phyloP scores from a whole-genome alignment of 2,113 vertebrate species.

The Pyxicephalus adspersus region DNA sequence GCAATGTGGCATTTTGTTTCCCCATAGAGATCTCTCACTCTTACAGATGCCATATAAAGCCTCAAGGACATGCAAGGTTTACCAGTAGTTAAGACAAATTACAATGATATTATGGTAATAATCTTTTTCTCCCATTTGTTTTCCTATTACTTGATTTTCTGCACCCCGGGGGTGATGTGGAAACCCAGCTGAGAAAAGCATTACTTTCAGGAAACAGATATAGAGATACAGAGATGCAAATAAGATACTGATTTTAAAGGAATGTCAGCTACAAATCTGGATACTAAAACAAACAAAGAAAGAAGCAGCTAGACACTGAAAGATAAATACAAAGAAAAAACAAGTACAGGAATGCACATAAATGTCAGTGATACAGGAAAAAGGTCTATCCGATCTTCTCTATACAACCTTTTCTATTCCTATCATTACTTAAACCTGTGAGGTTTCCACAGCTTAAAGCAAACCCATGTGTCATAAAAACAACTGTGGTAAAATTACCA shows the following conservation, averaged over 20 bases:
- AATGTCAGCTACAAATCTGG: conserved; percentile 12
- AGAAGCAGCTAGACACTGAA: conserved; percentile 26
- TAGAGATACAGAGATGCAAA: conserved; percentile 36
- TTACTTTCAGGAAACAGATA: conserved; percentile 23
- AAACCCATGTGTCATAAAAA: too few species aligned
- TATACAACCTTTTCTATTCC: too few species aligned
- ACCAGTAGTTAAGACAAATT: conserved; percentile 55
- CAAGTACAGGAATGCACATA: neutral
- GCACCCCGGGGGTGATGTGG: conserved; percentile 47
- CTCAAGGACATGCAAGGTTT: conserved; percentile 57
- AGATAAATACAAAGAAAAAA: conserved; percentile 25
- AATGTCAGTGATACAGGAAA: neutral
- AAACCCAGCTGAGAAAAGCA: conserved; percentile 42
- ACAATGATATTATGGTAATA: conserved; percentile 55
- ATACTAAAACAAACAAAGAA: conserved; percentile 46
- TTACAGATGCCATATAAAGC: conserved; percentile 49
- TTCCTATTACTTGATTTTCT: conserved; percentile 45
- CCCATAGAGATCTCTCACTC: conserved; percentile 40
- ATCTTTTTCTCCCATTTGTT: conserved; percentile 54
- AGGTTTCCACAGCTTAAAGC: too few species aligned
- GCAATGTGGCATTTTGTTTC: conserved; percentile 35
- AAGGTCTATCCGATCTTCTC: too few species aligned
- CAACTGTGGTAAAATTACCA: too few species aligned
- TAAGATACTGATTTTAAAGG: conserved; percentile 29
- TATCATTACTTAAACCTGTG: too few species aligned